Evolutionary conservation across 2,888 invertebrate species (phyloP).

Genomic region (Didymodactylos carnosus): DNA sequence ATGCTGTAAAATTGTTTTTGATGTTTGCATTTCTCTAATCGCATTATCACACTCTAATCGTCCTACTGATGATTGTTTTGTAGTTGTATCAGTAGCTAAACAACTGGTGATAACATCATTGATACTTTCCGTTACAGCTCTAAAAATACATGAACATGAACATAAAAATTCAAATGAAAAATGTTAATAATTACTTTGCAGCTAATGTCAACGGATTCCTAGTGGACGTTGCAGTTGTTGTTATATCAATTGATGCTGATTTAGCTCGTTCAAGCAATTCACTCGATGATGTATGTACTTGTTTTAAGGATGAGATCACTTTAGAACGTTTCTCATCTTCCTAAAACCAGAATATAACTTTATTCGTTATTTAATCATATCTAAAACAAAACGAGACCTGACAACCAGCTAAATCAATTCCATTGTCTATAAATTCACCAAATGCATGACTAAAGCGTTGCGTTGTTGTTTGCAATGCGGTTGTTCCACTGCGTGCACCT

Average conservation of each 20-base stretch:
- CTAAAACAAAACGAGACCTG: no score
- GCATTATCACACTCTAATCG: slow-evolving; percentile 92
- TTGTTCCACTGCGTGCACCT: background rate
- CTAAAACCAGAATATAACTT: no score
- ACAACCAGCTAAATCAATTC: background rate
- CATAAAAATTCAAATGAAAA: slow-evolving; percentile 37
- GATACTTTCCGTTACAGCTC: slow-evolving; percentile 62
- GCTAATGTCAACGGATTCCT: slow-evolving; percentile 51
- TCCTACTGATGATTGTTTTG: background rate
- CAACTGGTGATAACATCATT: slow-evolving; percentile 68
- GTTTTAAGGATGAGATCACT: background rate
- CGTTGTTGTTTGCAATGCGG: background rate
- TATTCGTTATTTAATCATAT: no score
- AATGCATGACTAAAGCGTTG: background rate
- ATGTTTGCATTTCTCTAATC: slow-evolving; percentile 61
- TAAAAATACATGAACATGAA: background rate
- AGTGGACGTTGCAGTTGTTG: background rate
- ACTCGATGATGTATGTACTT: background rate
- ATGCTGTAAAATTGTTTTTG: slow-evolving; percentile 5
- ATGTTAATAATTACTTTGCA: slow-evolving; percentile 48
- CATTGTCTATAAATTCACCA: background rate
- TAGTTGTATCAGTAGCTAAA: slow-evolving; percentile 4
- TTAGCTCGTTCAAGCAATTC: background rate
- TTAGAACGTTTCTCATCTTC: background rate
- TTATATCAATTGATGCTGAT: background rate